Percentiles rank a stretch among this genome's conserved stretches.
phyloP scores from a whole-genome alignment of 1,140 invertebrate genomes.

The Parasteatoda tepidariorum region DNA sequence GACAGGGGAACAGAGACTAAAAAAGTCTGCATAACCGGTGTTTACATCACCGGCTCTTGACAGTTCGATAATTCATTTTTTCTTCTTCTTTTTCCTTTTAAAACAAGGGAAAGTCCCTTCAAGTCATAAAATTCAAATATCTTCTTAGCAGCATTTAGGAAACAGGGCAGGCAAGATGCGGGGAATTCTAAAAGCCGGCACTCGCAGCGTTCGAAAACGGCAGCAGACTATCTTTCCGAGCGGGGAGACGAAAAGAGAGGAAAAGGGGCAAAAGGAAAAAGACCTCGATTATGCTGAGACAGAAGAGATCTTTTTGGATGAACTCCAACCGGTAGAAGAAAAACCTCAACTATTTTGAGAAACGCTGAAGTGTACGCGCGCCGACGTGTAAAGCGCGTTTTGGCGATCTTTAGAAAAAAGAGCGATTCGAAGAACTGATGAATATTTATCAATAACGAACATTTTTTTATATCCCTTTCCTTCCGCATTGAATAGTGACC shows the following conservation, averaged over 20 bases:
- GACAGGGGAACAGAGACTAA: slow-evolving; percentile 21
- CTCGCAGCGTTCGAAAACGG: too few relatives aligned
- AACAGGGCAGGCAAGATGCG: not conserved
- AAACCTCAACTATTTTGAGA: slow-evolving; percentile 44
- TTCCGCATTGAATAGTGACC: too few relatives aligned
- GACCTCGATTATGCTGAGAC: slow-evolving; percentile 52
- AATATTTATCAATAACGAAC: too few relatives aligned
- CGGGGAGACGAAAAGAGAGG: not conserved
- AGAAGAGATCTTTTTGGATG: slow-evolving; percentile 35
- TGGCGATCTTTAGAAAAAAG: not conserved
- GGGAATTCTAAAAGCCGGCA: too few relatives aligned
- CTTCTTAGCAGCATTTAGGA: not conserved
- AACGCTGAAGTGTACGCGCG: not conserved
- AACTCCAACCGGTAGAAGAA: slow-evolving; percentile 7
- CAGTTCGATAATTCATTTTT: not conserved
- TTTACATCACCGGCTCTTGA: not conserved
- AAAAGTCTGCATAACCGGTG: not conserved
- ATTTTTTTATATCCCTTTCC: not conserved
- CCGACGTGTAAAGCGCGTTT: not conserved
- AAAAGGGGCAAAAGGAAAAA: slow-evolving; percentile 50
- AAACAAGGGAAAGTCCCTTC: not conserved
- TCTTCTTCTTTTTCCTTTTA: not conserved
- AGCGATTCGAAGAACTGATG: too few relatives aligned
- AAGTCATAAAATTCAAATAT: not conserved
- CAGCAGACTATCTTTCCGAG: not conserved